A percentile compares a stretch with the other conserved stretches of the same genome.
These are phyloP conservation scores for Corapipo altera DNA, from an alignment of 2,113 vertebrate genomes.

Conservation along the genomic window DNA sequence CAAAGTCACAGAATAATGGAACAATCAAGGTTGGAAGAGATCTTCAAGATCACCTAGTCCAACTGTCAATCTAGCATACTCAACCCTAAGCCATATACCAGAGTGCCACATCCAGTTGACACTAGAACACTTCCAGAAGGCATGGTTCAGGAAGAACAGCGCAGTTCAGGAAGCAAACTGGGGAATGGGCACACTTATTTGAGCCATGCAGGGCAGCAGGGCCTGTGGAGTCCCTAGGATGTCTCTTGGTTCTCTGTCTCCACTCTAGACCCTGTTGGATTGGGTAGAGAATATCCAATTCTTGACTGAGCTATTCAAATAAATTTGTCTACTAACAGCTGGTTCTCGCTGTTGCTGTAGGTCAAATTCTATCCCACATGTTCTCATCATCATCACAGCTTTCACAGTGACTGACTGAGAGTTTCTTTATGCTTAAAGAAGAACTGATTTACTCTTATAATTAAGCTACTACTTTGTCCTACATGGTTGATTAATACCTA, in stretches of 20 bases:
- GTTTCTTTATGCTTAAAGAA: background rate
- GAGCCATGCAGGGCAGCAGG: background rate
- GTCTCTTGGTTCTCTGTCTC: background rate
- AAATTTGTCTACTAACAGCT: background rate
- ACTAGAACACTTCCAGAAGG: background rate
- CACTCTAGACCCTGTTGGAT: fast-evolving
- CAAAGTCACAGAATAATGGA: background rate
- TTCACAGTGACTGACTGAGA: background rate
- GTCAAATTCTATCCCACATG: background rate
- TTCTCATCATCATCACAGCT: background rate
- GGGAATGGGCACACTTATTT: background rate
- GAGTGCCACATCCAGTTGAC: too few relatives aligned
- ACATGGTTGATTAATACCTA: background rate
- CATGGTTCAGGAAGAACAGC: background rate
- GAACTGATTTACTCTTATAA: background rate
- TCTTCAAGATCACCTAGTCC: background rate
- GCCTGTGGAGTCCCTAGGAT: too few relatives aligned
- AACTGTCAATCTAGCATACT: background rate
- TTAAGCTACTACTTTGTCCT: background rate
- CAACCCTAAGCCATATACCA: too few relatives aligned
- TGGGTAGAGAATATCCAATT: background rate
- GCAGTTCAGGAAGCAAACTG: background rate
- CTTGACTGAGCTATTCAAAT: background rate
- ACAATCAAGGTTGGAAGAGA: background rate
- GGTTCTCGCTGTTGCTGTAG: background rate